Evolutionary conservation across 1,140 invertebrate species (phyloP).

Genomic region (Chionoecetes opilio): DNA sequence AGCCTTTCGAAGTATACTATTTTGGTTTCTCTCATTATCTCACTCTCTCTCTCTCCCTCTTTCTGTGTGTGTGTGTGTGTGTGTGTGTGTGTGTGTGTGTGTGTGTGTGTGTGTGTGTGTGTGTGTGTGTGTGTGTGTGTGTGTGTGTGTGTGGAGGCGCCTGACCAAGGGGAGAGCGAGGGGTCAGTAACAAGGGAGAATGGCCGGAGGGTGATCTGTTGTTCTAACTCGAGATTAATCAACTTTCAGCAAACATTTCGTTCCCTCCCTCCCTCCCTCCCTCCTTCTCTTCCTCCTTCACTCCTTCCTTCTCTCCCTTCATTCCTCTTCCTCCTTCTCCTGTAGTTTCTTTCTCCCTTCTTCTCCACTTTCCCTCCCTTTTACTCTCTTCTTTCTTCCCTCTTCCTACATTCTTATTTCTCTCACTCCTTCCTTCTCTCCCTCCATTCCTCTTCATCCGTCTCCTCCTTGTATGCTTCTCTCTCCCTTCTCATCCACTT

Average conservation of each 20-base stretch:
- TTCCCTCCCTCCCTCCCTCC: not conserved
- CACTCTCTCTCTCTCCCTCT: slow-evolving; percentile 25
- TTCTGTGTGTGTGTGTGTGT: not conserved
- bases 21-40: not conserved
- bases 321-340: not conserved
- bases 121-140: too few relatives aligned
- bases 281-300: too few relatives aligned
- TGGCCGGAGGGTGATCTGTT: not conserved
- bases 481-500: not conserved
- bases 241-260: slow-evolving; percentile 4
- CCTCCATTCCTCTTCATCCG: not conserved
- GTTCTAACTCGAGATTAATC: slow-evolving; percentile 9
- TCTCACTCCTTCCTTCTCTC: not conserved
- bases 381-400: not conserved
- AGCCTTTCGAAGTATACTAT: not conserved
- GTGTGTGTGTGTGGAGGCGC: too few relatives aligned
- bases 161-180: not conserved
- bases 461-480: not conserved
- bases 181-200: not conserved
- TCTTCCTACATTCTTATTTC: not conserved
- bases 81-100: too few relatives aligned
- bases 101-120: too few relatives aligned
- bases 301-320: not conserved
- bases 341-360: not conserved
- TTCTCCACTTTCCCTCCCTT: not conserved